Evolutionary conservation across 2,888 invertebrate genomes (phyloP).

Genomic region (Ptilodon capucinus): DNA sequence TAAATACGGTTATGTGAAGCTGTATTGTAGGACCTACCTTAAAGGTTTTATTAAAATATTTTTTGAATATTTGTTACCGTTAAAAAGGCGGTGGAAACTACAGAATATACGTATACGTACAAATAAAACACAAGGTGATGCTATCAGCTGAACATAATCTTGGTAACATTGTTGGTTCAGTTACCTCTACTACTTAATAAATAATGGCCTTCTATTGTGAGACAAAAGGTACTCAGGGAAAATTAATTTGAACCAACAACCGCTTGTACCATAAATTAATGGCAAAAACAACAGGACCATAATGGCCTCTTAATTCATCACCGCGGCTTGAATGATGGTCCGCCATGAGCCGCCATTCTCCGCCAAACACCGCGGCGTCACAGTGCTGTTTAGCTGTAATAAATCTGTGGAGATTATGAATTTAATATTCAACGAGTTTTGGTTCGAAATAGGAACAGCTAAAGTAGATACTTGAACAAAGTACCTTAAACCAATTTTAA

Average conservation of each 20-base stretch:
- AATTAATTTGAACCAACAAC: background rate
- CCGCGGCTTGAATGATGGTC: background rate
- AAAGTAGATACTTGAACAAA: conserved; percentile 11
- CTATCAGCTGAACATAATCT: no score
- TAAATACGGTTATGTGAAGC: no score
- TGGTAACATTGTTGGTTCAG: no score
- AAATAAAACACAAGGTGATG: no score
- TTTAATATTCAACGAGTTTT: conserved; percentile 50
- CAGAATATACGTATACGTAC: no score
- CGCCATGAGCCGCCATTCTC: background rate
- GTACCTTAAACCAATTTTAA: no score
- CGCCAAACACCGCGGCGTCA: background rate
- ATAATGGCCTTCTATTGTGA: no score
- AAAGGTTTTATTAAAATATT: no score
- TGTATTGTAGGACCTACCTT: no score
- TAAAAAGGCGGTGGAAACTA: no score
- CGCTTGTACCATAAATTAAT: background rate
- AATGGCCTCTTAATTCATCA: conserved; percentile 2
- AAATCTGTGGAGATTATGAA: conserved; percentile 47
- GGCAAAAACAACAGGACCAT: background rate
- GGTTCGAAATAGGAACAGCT: conserved; percentile 26
- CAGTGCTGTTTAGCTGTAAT: conserved; percentile 25
- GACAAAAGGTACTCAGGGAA: background rate
- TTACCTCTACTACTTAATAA: no score
- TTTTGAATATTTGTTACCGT: no score